phyloP scores from a whole-genome alignment of 2,797 vertebrate genomes.

The Rhynchotus rufescens region DNA sequence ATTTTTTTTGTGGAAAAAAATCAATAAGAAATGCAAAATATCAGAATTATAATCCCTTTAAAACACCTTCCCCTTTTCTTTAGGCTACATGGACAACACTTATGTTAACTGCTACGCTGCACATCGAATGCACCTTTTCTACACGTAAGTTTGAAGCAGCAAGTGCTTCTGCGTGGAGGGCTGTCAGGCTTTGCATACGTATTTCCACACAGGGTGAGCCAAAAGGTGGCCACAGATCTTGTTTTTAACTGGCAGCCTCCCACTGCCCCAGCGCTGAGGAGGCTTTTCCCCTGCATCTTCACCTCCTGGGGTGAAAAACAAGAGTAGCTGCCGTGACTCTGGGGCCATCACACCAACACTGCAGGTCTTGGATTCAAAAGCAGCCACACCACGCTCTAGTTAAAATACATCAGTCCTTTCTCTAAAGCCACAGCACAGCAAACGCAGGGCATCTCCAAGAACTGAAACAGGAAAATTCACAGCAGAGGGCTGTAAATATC shows the following conservation, averaged over 20 bases:
- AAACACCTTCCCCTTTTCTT: background rate
- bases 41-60: accelerated
- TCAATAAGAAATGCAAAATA: background rate
- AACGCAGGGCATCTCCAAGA: background rate
- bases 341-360: background rate
- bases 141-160: background rate
- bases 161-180: background rate
- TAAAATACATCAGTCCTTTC: background rate
- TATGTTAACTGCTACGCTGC: background rate
- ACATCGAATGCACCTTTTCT: background rate
- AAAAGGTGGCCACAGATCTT: accelerated
- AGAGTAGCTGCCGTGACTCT: background rate
- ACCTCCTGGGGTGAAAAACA: accelerated
- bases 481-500: background rate
- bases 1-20: background rate
- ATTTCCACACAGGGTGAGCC: background rate
- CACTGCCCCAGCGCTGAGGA: background rate
- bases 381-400: background rate
- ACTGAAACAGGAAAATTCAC: background rate
- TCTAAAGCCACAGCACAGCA: too few species aligned
- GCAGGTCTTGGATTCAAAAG: background rate
- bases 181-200: background rate
- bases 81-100: accelerated
- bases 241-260: background rate
- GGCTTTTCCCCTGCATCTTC: accelerated